Conservation (phyloP, 1,140 invertebrate species). For the Camponotus pennsylvanicus region DNA sequence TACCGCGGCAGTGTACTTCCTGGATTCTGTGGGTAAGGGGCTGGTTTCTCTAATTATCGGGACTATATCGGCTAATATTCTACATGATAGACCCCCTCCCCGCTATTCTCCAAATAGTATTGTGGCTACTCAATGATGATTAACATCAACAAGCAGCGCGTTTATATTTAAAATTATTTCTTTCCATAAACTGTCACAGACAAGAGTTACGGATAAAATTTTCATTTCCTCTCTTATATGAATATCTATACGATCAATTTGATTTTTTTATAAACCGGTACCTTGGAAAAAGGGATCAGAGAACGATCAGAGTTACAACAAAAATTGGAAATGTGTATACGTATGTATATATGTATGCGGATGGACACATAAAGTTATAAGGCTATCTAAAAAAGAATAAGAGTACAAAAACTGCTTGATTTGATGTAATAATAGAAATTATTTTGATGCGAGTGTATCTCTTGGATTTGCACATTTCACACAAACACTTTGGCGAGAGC, state of each 20-base stretch:
- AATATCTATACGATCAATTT: slow-evolving; percentile 66
- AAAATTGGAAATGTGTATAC: slow-evolving; percentile 31
- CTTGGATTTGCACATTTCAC: slow-evolving; percentile 83
- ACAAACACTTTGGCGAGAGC: slow-evolving; percentile 99
- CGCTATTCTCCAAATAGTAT: slow-evolving; percentile 69
- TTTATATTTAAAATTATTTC: slow-evolving; percentile 71
- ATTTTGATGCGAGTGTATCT: slow-evolving; percentile 64
- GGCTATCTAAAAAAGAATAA: slow-evolving; percentile 82
- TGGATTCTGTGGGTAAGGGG: slow-evolving; percentile 80
- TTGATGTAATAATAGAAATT: slow-evolving; percentile 75
- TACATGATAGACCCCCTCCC: slow-evolving; percentile 75
- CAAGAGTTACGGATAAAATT: slow-evolving; percentile 70
- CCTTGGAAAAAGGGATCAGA: slow-evolving; percentile 50
- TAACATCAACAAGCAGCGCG: slow-evolving; percentile 68
- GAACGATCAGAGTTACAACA: slow-evolving; percentile 63
- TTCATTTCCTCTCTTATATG: slow-evolving; percentile 36
- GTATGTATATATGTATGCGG: slow-evolving; percentile 58
- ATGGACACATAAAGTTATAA: slow-evolving; percentile 81
- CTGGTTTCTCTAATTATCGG: slow-evolving; percentile 73
- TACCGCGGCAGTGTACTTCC: slow-evolving; percentile 84
- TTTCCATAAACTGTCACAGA: slow-evolving; percentile 65
- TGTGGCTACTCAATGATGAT: slow-evolving; percentile 69
- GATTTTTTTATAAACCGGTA: slow-evolving; percentile 67
- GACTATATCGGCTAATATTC: slow-evolving; percentile 75
- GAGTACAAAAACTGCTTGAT: slow-evolving; percentile 82